phyloP scores from a whole-genome alignment of 2,113 vertebrate genomes.

The Taxidea taxus region DNA sequence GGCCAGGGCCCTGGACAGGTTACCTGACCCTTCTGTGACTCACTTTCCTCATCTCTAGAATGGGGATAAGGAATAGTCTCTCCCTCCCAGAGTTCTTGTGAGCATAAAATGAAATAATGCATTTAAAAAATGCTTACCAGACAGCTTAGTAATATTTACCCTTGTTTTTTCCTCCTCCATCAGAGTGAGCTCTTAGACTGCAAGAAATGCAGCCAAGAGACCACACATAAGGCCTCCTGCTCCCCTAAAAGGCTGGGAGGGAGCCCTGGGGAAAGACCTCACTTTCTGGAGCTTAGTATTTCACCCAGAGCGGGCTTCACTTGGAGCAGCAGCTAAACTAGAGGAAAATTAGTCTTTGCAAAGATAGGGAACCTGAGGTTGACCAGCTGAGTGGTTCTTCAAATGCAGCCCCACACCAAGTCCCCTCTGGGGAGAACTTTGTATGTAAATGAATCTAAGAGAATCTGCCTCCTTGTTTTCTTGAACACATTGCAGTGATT shows the following conservation, averaged over 20 bases:
- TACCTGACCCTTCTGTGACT: neutral
- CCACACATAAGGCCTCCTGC: neutral
- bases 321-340: slow-evolving; percentile 44
- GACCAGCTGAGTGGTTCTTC: slow-evolving; percentile 63
- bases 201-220: neutral
- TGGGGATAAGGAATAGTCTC: neutral
- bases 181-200: neutral
- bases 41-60: neutral
- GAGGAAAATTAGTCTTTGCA: slow-evolving; percentile 63
- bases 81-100: neutral
- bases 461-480: neutral
- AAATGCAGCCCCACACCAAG: slow-evolving; percentile 70
- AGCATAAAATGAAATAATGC: neutral
- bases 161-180: neutral
- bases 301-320: slow-evolving; percentile 64
- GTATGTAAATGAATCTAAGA: neutral
- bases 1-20: neutral
- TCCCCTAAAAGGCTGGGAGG: neutral
- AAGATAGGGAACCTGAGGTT: slow-evolving; percentile 52
- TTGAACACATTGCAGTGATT: neutral
- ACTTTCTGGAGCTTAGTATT: slow-evolving; percentile 57
- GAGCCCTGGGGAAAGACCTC: slow-evolving; percentile 51
- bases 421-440: neutral
- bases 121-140: neutral
- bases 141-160: neutral